Evolutionary conservation across 2,888 invertebrate species (phyloP).

Genomic region (Nemoura dubitans): DNA sequence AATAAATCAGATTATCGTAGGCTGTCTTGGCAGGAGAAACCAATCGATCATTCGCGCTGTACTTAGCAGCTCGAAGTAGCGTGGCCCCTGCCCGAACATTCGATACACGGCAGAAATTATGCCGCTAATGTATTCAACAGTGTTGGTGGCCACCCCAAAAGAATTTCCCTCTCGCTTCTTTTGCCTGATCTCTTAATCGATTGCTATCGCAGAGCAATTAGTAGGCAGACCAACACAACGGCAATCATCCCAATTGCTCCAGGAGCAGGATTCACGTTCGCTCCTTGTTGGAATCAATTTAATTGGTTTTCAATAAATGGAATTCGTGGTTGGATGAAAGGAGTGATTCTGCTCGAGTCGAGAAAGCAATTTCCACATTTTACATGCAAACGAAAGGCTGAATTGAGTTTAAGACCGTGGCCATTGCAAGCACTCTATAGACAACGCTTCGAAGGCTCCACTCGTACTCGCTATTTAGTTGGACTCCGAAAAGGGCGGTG

Average conservation of each 20-base stretch:
- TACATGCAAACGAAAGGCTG: not conserved
- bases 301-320: constrained; percentile 14
- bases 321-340: not conserved
- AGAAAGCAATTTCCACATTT: constrained; percentile 39
- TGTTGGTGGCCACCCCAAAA: not conserved
- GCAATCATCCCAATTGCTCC: not conserved
- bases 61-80: not conserved
- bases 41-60: constrained; percentile 31
- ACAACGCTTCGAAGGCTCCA: not conserved
- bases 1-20: constrained; percentile 40
- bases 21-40: not conserved
- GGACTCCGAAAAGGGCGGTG: not conserved
- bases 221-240: not conserved
- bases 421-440: not conserved
- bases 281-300: not conserved
- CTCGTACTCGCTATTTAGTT: not conserved
- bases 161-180: not conserved
- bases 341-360: constrained; percentile 10
- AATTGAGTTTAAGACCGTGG: not conserved
- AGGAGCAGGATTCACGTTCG: not conserved
- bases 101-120: not conserved
- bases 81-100: not conserved
- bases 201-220: not conserved
- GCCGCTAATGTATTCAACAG: not conserved
- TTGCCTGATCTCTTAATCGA: not conserved